These are phyloP conservation scores for Mizuhopecten yessoensis DNA, from an alignment of 1,140 invertebrate genomes.

Conservation along the genomic window DNA sequence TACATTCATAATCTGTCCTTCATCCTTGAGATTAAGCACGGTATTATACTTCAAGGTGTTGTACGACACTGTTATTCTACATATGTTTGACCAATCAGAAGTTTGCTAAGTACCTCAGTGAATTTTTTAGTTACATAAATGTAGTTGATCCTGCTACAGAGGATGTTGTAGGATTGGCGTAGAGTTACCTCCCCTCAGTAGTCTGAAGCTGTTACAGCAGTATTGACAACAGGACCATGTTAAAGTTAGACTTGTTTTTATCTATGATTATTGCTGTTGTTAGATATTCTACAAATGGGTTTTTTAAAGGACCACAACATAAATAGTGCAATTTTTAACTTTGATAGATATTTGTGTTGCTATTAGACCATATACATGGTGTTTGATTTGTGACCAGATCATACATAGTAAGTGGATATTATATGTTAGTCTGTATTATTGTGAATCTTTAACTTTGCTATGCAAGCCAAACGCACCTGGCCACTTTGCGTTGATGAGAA, in stretches of 20 bases:
- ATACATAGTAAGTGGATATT: not conserved
- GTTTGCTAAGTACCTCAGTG: not conserved
- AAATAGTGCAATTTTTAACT: not conserved
- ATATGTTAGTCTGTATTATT: no score
- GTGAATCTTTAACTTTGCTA: not conserved
- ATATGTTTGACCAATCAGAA: not conserved
- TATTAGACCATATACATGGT: not conserved
- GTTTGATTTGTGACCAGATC: no score
- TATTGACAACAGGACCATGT: not conserved
- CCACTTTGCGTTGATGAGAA: not conserved
- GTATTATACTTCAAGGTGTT: no score
- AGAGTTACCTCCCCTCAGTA: not conserved
- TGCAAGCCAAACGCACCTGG: not conserved
- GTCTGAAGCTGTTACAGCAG: not conserved
- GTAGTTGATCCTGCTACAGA: not conserved
- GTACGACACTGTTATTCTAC: no score
- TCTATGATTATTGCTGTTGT: not conserved
- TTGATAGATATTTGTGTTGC: not conserved
- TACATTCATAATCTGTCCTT: no score
- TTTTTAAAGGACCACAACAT: constrained; percentile 18
- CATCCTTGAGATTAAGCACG: no score
- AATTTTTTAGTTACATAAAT: not conserved
- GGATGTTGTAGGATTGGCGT: not conserved
- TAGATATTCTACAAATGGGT: constrained; percentile 3
- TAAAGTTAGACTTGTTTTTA: not conserved